Percentiles rank a stretch among this genome's conserved stretches.
Conservation (phyloP, 2,113 vertebrate genomes). For the Platycercus adscitus region DNA sequence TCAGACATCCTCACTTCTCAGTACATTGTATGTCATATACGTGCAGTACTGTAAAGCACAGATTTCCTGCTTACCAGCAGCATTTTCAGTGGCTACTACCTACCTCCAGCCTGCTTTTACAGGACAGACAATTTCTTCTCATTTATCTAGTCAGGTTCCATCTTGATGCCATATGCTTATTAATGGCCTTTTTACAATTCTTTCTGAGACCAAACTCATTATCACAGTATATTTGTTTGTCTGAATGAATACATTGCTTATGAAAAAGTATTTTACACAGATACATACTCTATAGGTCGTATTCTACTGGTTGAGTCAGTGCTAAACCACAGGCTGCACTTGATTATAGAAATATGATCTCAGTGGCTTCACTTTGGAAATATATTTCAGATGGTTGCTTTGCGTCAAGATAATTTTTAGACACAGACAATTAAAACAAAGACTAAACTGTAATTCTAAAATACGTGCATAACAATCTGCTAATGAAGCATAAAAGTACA, state of each 20-base stretch:
- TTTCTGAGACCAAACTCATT: not conserved
- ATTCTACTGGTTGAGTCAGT: not conserved
- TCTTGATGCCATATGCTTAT: not conserved
- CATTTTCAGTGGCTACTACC: not conserved
- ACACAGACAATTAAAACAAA: not conserved
- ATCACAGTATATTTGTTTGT: not conserved
- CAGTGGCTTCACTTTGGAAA: not conserved
- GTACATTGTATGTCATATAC: not conserved
- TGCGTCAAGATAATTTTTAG: not conserved
- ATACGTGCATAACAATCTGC: not conserved
- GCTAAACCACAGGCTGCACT: not conserved
- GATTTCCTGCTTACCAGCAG: not conserved
- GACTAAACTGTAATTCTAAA: not conserved
- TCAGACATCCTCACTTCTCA: no score
- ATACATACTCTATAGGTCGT: fast-evolving
- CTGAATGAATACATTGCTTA: not conserved
- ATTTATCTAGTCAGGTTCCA: not conserved
- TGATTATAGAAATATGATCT: not conserved
- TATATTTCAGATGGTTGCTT: not conserved
- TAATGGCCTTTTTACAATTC: not conserved
- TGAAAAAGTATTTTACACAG: not conserved
- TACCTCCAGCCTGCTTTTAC: not conserved
- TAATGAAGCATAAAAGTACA: not conserved
- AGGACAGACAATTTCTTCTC: not conserved
- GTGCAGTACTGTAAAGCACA: not conserved